These are phyloP conservation scores for Agrotis ipsilon DNA, from an alignment of 2,888 invertebrate genomes.

Conservation along the genomic window DNA sequence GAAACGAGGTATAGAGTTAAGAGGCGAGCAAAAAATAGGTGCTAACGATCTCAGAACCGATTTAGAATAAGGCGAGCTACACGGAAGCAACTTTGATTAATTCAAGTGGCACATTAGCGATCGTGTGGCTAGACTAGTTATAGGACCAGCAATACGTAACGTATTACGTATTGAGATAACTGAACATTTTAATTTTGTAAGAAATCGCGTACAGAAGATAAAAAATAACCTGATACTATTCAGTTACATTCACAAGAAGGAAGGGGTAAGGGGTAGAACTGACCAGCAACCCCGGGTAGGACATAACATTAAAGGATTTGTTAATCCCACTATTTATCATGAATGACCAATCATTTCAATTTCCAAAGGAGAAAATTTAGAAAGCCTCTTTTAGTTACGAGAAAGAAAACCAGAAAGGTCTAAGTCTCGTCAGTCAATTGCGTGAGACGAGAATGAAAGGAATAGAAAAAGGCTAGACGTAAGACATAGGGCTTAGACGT, in stretches of 20 bases:
- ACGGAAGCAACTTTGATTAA: constrained; percentile 26
- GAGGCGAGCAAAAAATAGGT: constrained; percentile 45
- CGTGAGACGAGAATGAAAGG: not conserved
- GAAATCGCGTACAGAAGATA: no score
- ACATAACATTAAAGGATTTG: not conserved
- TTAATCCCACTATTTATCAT: not conserved
- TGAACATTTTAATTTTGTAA: not conserved
- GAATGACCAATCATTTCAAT: no score
- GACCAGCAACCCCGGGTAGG: not conserved
- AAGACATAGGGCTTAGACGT: no score
- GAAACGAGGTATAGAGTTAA: constrained; percentile 23
- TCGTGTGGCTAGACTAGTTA: not conserved
- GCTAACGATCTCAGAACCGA: constrained; percentile 39
- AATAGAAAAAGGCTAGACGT: not conserved
- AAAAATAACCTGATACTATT: no score
- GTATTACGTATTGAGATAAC: not conserved
- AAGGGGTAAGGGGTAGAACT: no score
- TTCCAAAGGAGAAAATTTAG: no score
- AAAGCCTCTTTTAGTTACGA: no score
- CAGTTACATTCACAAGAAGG: no score
- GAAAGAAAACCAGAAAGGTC: not conserved
- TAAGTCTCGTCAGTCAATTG: not conserved
- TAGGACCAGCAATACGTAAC: constrained; percentile 1
- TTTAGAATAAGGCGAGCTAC: constrained; percentile 29
- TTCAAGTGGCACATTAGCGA: not conserved